A percentile compares a stretch with the other conserved stretches of the same genome.
Conservation (phyloP, 1,140 invertebrate genomes). For the Aricia agestis region DNA sequence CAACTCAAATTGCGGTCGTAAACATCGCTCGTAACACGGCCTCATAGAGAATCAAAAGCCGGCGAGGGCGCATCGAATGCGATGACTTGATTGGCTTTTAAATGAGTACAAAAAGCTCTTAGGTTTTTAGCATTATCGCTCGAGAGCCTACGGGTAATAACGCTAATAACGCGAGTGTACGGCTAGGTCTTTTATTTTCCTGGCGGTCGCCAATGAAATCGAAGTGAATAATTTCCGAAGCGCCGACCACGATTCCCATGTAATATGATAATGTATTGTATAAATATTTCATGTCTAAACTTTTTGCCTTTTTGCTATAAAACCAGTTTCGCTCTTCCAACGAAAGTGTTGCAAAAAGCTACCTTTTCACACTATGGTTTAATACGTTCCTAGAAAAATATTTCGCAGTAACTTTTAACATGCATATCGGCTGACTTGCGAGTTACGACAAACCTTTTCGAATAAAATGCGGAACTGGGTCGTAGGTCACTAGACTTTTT, state of each 20-base stretch:
- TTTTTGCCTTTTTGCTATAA: conserved; percentile 63
- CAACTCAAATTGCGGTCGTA: neutral
- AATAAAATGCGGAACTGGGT: conserved; percentile 8
- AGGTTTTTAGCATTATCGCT: neutral
- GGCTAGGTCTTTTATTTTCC: conserved; percentile 35
- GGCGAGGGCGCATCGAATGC: neutral
- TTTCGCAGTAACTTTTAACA: neutral
- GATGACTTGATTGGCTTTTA: neutral
- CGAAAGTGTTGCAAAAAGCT: conserved; percentile 50
- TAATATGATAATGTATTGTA: conserved; percentile 75
- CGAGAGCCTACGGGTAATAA: neutral
- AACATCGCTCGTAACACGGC: neutral
- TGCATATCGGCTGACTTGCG: neutral
- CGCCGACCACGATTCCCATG: conserved; percentile 69
- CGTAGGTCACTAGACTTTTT: neutral
- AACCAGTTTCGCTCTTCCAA: conserved; percentile 57
- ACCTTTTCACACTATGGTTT: conserved; percentile 37
- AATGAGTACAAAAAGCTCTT: neutral
- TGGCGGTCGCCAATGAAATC: conserved; percentile 60
- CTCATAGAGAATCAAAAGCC: neutral
- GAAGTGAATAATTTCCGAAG: conserved; percentile 70
- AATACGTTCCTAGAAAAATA: conserved; percentile 6
- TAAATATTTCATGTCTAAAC: conserved; percentile 72
- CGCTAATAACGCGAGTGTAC: neutral
- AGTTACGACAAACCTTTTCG: neutral